Evolutionary conservation across 2,888 invertebrate species (phyloP), one percentile per base, ranked within the genome.

Genomic region (Lacanobia oleracea): DNA sequence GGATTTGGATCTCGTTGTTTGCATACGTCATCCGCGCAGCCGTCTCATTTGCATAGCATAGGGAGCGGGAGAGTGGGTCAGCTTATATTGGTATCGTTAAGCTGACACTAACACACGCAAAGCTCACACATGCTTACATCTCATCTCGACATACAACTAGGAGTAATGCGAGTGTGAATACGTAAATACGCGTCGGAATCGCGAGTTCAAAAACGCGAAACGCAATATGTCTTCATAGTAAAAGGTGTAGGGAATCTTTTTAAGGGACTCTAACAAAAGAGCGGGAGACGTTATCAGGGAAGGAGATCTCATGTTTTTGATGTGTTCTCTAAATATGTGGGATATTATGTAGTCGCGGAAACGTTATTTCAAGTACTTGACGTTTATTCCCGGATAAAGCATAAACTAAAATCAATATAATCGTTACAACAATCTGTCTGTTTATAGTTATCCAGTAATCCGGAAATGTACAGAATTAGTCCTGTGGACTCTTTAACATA

Each of bases 201-300:
- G 95, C 94, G 94, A 94, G 93, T 94, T 95, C 95, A 95, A 95
- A 95, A 95, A 95, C 94, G 94, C 94, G 95, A 94, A 95, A 94
- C 94, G 95, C 93, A 95, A 95, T 95, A 95, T 95, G 95, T 95
- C 95, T 95, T 95, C 93, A 94, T 95, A 91, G 91, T 89, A 86
- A 88, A 88, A 91, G 92, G 93, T 93, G 93, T 93, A 92, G 92
- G 93, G 92, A 95, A 93, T 94, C 92, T 94, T 94, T 91, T 93
- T 91, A 90, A 91, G 90, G 91, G 88, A 90, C 90, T 91, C 91
- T 89, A 92, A 94, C 94, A 94, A 94, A 93, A 89, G 93, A 90
- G 89, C 88, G 90, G 88, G 91, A 88, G 89, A 90, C 90, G 90
- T 86, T 94, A 94, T 94, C 93, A 86, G 84, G 85, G 84, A 89